Conservation (phyloP, 2,888 invertebrate species). For the Eupithecia subfuscata region DNA sequence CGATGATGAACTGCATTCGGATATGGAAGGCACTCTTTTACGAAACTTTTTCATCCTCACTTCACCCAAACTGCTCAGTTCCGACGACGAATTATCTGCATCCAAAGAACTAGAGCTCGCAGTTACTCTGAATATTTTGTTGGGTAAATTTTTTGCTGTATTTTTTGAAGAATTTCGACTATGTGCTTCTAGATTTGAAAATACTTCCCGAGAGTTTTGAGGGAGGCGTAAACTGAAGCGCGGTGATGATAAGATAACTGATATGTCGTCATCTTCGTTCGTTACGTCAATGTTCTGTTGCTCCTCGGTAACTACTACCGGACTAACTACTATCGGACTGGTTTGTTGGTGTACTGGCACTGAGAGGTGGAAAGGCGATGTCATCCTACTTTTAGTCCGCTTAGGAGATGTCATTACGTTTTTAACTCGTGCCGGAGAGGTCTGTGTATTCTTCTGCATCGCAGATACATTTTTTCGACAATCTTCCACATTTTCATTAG, state of each 20-base stretch:
- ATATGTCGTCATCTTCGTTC: conserved; percentile 64
- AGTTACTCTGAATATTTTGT: conserved; percentile 45
- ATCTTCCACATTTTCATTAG: conserved; percentile 51
- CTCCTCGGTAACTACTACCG: conserved; percentile 55
- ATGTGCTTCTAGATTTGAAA: conserved; percentile 62
- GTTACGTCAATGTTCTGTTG: conserved; percentile 52
- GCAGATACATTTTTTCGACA: conserved; percentile 58
- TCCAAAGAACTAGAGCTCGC: conserved; percentile 70
- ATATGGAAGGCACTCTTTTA: conserved; percentile 54
- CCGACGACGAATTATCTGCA: conserved; percentile 71
- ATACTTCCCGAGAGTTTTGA: conserved; percentile 64
- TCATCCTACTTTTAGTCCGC: conserved; percentile 72
- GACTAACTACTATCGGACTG: conserved; percentile 56
- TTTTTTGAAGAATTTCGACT: conserved; percentile 43
- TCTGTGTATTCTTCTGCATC: conserved; percentile 76
- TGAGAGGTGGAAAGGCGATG: conserved; percentile 67
- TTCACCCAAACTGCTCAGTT: conserved; percentile 78
- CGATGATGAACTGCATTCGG: conserved; percentile 67
- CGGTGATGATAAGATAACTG: conserved; percentile 75
- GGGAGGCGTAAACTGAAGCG: conserved; percentile 74
- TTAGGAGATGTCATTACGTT: conserved; percentile 79
- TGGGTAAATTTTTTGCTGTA: conserved; percentile 32
- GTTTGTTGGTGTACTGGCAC: conserved; percentile 68
- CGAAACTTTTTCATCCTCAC: conserved; percentile 62
- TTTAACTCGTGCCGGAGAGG: conserved; percentile 75